phyloP scores from a whole-genome alignment of 1,140 invertebrate genomes.

The Nasonia giraulti region DNA sequence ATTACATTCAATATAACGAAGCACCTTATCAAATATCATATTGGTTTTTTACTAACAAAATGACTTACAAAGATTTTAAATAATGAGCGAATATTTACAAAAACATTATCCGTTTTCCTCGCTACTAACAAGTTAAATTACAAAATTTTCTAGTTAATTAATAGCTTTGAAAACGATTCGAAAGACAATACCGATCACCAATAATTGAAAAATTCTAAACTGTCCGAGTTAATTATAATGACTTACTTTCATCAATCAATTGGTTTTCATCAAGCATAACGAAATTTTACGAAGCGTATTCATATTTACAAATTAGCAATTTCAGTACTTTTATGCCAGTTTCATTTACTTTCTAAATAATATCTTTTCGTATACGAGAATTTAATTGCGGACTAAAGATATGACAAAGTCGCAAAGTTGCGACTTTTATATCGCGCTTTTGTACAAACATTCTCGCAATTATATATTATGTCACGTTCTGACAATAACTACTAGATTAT shows the following conservation, averaged over 20 bases:
- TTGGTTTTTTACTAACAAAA: slow-evolving; percentile 40
- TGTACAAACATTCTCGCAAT: slow-evolving; percentile 42
- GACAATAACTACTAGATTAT: slow-evolving; percentile 37
- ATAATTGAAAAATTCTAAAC: not conserved
- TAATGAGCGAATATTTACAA: slow-evolving; percentile 47
- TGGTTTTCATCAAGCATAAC: not conserved
- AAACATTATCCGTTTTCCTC: slow-evolving; percentile 4
- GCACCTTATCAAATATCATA: slow-evolving; percentile 19
- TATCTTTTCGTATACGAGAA: slow-evolving; percentile 6
- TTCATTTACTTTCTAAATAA: not conserved
- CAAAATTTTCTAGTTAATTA: slow-evolving; percentile 37
- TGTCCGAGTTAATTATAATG: not conserved
- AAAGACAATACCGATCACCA: slow-evolving; percentile 19
- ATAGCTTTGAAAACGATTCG: slow-evolving; percentile 17
- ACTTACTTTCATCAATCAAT: not conserved
- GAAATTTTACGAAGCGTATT: not conserved
- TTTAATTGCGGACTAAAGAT: slow-evolving; percentile 14
- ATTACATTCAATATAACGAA: slow-evolving; percentile 33
- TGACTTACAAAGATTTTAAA: slow-evolving; percentile 42
- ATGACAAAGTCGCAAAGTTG: not conserved
- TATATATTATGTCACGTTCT: slow-evolving; percentile 38
- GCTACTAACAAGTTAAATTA: slow-evolving; percentile 18
- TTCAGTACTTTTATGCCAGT: slow-evolving; percentile 24
- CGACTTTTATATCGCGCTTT: slow-evolving; percentile 8
- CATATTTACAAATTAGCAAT: slow-evolving; percentile 23